phyloP scores from a whole-genome alignment of 2,888 invertebrate species.

The Julus scanicus region DNA sequence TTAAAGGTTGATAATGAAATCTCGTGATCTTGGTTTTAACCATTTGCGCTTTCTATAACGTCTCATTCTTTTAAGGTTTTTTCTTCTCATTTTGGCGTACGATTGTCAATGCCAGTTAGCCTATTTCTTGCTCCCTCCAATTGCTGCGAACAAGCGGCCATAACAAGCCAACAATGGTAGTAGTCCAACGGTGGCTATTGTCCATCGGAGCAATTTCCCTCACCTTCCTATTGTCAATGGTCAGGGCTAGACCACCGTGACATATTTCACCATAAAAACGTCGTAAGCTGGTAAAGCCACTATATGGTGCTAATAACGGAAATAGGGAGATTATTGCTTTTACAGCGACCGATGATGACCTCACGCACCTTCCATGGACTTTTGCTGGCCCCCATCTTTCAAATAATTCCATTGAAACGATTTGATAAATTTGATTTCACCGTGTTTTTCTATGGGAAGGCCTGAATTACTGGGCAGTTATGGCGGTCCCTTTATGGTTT shows the following conservation, averaged over 20 bases:
- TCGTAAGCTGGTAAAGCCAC: slow-evolving; percentile 31
- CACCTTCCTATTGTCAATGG: slow-evolving; percentile 46
- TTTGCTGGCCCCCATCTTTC: slow-evolving; percentile 29
- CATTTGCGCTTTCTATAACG: not conserved
- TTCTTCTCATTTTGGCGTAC: not conserved
- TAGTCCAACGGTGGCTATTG: slow-evolving; percentile 47
- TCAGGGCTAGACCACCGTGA: slow-evolving; percentile 37
- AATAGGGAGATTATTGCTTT: slow-evolving; percentile 57
- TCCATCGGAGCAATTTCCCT: slow-evolving; percentile 49
- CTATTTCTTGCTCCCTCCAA: slow-evolving; percentile 44
- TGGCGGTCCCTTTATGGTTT: slow-evolving; percentile 53
- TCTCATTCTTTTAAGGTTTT: slow-evolving; percentile 1
- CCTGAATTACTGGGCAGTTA: slow-evolving; percentile 56
- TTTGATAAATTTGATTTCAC: slow-evolving; percentile 56
- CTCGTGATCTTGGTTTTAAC: slow-evolving; percentile 9
- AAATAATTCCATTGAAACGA: slow-evolving; percentile 54
- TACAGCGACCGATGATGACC: slow-evolving; percentile 56
- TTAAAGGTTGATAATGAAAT: slow-evolving; percentile 26
- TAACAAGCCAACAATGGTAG: slow-evolving; percentile 52
- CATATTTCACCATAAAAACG: slow-evolving; percentile 48
- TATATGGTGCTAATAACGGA: slow-evolving; percentile 56
- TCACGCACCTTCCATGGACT: slow-evolving; percentile 52
- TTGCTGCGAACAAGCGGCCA: slow-evolving; percentile 52
- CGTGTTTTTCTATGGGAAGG: slow-evolving; percentile 54
- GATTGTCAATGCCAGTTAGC: slow-evolving; percentile 4